Conservation (phyloP, 1,140 invertebrate species). For the Calosoma granatense region DNA sequence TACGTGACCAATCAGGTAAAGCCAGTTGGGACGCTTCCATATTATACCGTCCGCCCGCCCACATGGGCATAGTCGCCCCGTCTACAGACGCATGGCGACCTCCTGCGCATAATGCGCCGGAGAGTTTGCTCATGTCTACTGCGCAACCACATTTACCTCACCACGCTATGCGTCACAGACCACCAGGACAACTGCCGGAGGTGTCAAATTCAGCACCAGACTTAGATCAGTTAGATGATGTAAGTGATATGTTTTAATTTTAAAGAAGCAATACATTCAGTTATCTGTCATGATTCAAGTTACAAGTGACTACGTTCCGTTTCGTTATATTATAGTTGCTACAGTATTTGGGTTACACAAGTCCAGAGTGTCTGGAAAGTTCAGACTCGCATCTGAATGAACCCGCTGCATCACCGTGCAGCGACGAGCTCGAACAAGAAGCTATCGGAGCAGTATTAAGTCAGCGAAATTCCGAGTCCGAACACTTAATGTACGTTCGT, state of each 20-base stretch:
- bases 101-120: constrained; percentile 16
- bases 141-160: constrained; percentile 41
- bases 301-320: neutral
- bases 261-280: too few relatives aligned
- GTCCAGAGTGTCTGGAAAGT: constrained; percentile 77
- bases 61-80: neutral
- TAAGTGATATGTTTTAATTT: constrained; percentile 43
- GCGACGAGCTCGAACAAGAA: constrained; percentile 63
- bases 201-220: constrained; percentile 75
- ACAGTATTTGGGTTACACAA: constrained; percentile 83
- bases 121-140: constrained; percentile 31
- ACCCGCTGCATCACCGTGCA: constrained; percentile 56
- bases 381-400: constrained; percentile 59
- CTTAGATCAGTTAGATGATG: constrained; percentile 88
- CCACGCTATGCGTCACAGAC: constrained; percentile 57
- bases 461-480: constrained; percentile 67
- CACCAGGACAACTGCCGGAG: constrained; percentile 65
- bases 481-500: constrained; percentile 33
- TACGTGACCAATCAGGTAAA: constrained; percentile 92
- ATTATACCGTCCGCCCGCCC: constrained; percentile 61
- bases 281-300: constrained; percentile 10
- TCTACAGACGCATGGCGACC: neutral
- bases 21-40: constrained; percentile 93
- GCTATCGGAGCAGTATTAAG: constrained; percentile 73
- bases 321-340: constrained; percentile 48